phyloP scores from a whole-genome alignment of 1,140 invertebrate species.

The Caerostris extrusa region DNA sequence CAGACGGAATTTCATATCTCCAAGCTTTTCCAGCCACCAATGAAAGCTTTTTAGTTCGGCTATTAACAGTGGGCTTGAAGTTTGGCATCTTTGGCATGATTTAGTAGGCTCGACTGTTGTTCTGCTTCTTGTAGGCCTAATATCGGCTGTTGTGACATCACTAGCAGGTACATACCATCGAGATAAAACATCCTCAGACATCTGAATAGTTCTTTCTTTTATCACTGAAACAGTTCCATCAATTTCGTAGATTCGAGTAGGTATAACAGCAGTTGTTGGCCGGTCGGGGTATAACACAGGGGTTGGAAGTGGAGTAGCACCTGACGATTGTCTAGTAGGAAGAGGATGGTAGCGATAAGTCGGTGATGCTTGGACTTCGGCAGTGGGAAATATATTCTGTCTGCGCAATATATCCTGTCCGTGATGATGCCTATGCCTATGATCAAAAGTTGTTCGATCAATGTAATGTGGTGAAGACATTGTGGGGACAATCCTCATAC shows the following conservation, averaged over 20 bases:
- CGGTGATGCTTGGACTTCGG: slow-evolving; percentile 57
- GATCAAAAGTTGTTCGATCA: slow-evolving; percentile 71
- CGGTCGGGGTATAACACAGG: slow-evolving; percentile 63
- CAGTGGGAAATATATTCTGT: slow-evolving; percentile 28
- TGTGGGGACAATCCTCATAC: slow-evolving; percentile 80
- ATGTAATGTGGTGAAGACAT: slow-evolving; percentile 80
- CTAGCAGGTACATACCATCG: slow-evolving; percentile 67
- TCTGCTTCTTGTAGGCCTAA: slow-evolving; percentile 33
- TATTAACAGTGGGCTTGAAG: slow-evolving; percentile 87
- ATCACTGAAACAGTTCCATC: slow-evolving; percentile 27
- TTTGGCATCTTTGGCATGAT: slow-evolving; percentile 60
- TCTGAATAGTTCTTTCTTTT: background rate
- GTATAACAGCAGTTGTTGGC: slow-evolving; percentile 57
- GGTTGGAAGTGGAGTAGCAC: slow-evolving; percentile 48
- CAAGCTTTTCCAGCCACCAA: slow-evolving; percentile 90
- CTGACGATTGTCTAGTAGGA: background rate
- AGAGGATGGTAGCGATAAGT: slow-evolving; percentile 65
- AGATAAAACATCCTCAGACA: slow-evolving; percentile 65
- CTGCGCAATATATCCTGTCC: slow-evolving; percentile 59
- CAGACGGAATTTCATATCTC: slow-evolving; percentile 87
- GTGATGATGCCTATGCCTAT: slow-evolving; percentile 77
- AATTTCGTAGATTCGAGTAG: slow-evolving; percentile 68
- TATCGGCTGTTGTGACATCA: slow-evolving; percentile 65
- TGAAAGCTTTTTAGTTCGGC: slow-evolving; percentile 87
- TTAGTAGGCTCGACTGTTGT: slow-evolving; percentile 59